Evolutionary conservation across 1,140 invertebrate genomes (phyloP).

Genomic region (Achroia grisella): DNA sequence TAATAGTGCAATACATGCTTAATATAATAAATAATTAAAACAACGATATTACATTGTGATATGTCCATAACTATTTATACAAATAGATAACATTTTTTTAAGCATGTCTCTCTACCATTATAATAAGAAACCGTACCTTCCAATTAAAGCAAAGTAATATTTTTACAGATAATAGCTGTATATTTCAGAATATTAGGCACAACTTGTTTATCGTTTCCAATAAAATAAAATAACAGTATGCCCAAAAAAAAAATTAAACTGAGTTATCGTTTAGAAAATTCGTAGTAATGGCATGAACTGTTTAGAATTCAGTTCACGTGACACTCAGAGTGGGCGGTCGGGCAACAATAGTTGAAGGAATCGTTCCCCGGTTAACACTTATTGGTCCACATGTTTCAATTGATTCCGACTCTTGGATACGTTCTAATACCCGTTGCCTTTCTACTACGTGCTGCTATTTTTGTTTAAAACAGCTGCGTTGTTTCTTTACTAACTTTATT

Average conservation of each 20-base stretch:
- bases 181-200: too few species aligned
- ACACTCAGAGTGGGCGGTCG: conserved; percentile 34
- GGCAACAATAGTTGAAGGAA: conserved; percentile 45
- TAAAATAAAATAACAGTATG: background rate
- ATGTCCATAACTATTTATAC: too few species aligned
- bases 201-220: background rate
- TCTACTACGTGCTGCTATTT: background rate
- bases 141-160: too few species aligned
- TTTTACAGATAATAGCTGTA: too few species aligned
- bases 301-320: conserved; percentile 44
- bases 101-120: too few species aligned
- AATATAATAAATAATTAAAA: too few species aligned
- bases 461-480: background rate
- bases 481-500: too few species aligned
- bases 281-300: conserved; percentile 16
- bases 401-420: conserved; percentile 27
- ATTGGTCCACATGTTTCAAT: conserved; percentile 52
- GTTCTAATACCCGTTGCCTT: conserved; percentile 1
- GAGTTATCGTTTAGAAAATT: background rate
- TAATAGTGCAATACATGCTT: too few species aligned
- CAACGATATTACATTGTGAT: too few species aligned
- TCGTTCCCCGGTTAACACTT: conserved; percentile 47
- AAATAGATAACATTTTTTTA: too few species aligned
- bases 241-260: too few species aligned
- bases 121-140: too few species aligned